Conservation (phyloP, 2,797 vertebrate genomes). For the Myotis myotis region DNA sequence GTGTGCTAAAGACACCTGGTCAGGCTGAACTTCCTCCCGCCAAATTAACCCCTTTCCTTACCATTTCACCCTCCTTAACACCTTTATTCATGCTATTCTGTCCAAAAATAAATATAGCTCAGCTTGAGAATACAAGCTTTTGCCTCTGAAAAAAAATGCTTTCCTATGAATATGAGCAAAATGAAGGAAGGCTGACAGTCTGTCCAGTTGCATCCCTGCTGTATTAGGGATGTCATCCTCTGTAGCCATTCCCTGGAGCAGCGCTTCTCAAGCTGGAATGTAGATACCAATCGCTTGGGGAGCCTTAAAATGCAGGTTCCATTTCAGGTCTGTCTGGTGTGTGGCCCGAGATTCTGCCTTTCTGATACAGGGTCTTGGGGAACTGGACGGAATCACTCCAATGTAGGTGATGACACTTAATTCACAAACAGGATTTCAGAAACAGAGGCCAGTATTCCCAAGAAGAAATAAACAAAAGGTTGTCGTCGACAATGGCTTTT, state of each 20-base stretch:
- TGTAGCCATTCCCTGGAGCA: background rate
- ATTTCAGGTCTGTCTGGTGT: background rate
- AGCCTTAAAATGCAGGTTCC: background rate
- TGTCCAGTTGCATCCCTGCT: background rate
- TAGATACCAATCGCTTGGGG: background rate
- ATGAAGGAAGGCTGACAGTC: background rate
- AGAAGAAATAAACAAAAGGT: constrained; percentile 38
- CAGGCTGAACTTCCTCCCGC: constrained; percentile 50
- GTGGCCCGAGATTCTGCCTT: background rate
- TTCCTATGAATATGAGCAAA: background rate
- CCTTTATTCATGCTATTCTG: background rate
- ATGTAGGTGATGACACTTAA: background rate
- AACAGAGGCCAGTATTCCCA: background rate
- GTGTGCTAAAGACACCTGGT: constrained; percentile 60
- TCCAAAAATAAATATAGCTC: background rate
- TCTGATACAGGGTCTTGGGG: background rate
- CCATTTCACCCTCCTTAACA: constrained; percentile 15
- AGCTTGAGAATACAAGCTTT: background rate
- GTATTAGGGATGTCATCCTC: background rate
- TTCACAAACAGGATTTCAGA: background rate
- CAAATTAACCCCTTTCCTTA: constrained; percentile 33
- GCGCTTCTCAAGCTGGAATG: background rate
- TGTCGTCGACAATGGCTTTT: background rate
- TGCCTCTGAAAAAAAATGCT: background rate
- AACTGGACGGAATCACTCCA: background rate